Conservation (phyloP, 2,113 vertebrate genomes). For the Tonatia bakeri region DNA sequence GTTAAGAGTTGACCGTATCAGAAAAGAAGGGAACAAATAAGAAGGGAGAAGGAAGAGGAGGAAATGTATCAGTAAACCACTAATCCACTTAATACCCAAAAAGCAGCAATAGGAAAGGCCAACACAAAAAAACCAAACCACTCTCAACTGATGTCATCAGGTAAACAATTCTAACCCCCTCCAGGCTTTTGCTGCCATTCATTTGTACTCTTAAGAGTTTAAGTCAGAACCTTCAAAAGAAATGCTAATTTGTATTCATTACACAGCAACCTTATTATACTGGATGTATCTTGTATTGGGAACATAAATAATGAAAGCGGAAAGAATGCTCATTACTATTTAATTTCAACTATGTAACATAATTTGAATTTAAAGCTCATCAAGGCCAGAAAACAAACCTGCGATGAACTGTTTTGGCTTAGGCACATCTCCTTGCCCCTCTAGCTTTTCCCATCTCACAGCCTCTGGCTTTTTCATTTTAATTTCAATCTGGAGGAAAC, state of each 20-base stretch:
- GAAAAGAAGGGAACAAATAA: neutral
- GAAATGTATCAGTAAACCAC: neutral
- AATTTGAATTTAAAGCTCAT: slow-evolving; percentile 8
- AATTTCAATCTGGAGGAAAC: slow-evolving; percentile 90
- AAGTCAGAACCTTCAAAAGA: neutral
- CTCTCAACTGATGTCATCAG: neutral
- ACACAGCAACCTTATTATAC: slow-evolving; percentile 35
- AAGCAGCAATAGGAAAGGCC: neutral
- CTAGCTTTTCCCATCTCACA: slow-evolving; percentile 95
- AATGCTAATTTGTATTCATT: slow-evolving; percentile 31
- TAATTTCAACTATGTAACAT: slow-evolving; percentile 10
- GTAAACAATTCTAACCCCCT: neutral
- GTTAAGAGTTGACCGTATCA: neutral
- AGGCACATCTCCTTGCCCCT: slow-evolving; percentile 86
- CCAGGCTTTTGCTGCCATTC: neutral
- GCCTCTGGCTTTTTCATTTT: slow-evolving; percentile 97
- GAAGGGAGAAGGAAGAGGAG: neutral
- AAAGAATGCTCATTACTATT: slow-evolving; percentile 47
- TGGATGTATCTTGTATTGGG: neutral
- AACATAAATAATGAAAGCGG: slow-evolving; percentile 39
- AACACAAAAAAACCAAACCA: neutral
- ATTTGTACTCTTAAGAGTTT: neutral
- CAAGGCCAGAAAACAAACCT: slow-evolving; percentile 83
- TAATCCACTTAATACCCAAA: neutral
- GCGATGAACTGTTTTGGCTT: slow-evolving; percentile 88